Evolutionary conservation across 1,140 invertebrate genomes (phyloP), one percentile per base, ranked within the genome.

Genomic region (Meloidogyne hapla): DNA sequence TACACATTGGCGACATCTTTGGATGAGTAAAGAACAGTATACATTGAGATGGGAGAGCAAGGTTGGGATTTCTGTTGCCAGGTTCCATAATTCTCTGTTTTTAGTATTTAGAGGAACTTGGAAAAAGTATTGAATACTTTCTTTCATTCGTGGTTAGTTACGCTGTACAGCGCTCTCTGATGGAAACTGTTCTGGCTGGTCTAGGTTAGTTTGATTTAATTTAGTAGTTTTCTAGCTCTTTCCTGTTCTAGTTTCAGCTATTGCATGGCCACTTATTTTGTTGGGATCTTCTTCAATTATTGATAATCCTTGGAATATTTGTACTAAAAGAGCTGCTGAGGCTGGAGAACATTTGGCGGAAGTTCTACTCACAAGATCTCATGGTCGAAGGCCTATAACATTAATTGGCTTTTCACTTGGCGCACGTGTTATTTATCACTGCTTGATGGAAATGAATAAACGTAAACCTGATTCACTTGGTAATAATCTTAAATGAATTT

Each of bases 261-360:
- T 93, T 38, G 90, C 91, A 8, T 92, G 91, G 92, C 92, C 92
- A 25, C 88, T 91, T 12, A 90, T 91, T 28, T 83, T 93, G 38
- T 78, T 92, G 1, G 91, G 90, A 12, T 89, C 90, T 26, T 89
- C 92, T 10, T 90, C 89, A 45, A 89, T 92, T 0, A 91, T 92
- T 69, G 92, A 92, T 83, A 92, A 92, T 86, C 92, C 92, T 1
- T 92, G 92, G 92, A 91, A 91, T 69, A 92, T 92, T 1, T 92
- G 91, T 84, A 90, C 91, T 74, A 85, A 91, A 69, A 85, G 92
- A 65, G 90, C 91, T 33, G 89, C 90, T 15, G 89, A 92, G 87
- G 77, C 91, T 33, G 92, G 92, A 1, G 90, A 91, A 83, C 91
- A 92, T 82, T 87, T 93, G 13, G 92, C 92, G 6, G 91, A 92